Evolutionary conservation across 1,140 invertebrate genomes (phyloP), one percentile per base, ranked within the genome.

Genomic region (Bombus fervidus): DNA sequence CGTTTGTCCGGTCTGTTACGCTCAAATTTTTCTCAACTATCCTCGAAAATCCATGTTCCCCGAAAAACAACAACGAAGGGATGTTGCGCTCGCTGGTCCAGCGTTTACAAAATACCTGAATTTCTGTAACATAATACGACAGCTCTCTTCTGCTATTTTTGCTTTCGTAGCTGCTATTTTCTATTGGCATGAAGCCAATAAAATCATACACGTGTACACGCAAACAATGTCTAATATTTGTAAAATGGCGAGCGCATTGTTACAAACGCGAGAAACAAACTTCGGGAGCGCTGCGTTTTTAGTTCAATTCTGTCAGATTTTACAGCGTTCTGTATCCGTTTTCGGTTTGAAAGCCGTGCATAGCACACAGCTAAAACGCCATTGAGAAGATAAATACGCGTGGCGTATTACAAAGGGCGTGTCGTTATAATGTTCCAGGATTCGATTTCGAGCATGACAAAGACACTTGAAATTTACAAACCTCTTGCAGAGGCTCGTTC

Each of bases 11-110:
- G 34, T 25, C 28, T 22, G 71, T 64, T 41, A 37, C 53, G 22
- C 25, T 39, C 39, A 83, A 83, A 83, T 83, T 83, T 76, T 83
- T 68, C 72, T n/a, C 81, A 37, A 47, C 59, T 53, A 76, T n/a
- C 31, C 34, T 34, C 59, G 34, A 71, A 71, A 82, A 82, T 66
- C 34, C 43, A 22, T 81, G 41, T 41, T 43, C 12, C 3, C 8
- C 8, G 68, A 25, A 81, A 81, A 81, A 81, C 80, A 73, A 62
- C 69, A 62, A 34, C 53, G 18, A 18, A 18, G n/a, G 18, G 25
- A 41, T 68, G 72, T 43, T 25, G 1, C 41, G 0, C 43, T 12
- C 41, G 71, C 15, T 37, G 39, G 0, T 10, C 9, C 12, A 37
- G 22, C 64, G 18, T 62, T 75, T 31, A 5, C 34, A 22, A 59